phyloP scores from a whole-genome alignment of 2,888 invertebrate species.

The Melanostoma mellinum region DNA sequence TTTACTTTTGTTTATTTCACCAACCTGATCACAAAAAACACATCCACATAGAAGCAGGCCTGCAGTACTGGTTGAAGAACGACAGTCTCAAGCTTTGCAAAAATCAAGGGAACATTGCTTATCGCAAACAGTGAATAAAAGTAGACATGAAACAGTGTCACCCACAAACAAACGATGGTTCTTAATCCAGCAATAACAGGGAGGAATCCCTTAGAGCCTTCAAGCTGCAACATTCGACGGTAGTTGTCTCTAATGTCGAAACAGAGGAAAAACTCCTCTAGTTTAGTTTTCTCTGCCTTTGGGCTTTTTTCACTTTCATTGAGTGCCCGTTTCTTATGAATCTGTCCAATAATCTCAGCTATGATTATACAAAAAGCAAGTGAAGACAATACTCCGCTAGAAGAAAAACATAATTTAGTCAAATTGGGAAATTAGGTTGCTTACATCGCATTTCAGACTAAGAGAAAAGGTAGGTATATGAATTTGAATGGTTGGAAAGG shows the following conservation, averaged over 20 bases:
- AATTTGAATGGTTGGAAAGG: slow-evolving; percentile 4
- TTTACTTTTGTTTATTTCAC: background rate
- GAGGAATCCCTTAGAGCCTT: slow-evolving; percentile 74
- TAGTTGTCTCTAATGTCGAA: slow-evolving; percentile 76
- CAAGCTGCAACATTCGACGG: slow-evolving; percentile 70
- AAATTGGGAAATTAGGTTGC: too few relatives aligned
- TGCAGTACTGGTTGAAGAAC: slow-evolving; percentile 77
- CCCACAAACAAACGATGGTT: slow-evolving; percentile 77
- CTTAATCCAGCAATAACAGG: slow-evolving; percentile 77
- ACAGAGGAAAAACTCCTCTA: slow-evolving; percentile 76
- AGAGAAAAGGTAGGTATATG: background rate
- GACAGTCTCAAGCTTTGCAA: slow-evolving; percentile 76
- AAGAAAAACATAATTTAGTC: slow-evolving; percentile 14
- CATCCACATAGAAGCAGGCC: slow-evolving; percentile 78
- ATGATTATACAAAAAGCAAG: slow-evolving; percentile 68
- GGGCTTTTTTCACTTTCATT: slow-evolving; percentile 53
- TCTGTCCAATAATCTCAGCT: slow-evolving; percentile 74
- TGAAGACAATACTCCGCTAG: slow-evolving; percentile 65
- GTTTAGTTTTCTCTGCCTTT: slow-evolving; percentile 49
- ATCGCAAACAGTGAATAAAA: slow-evolving; percentile 78
- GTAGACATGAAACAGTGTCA: slow-evolving; percentile 78
- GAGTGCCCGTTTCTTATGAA: slow-evolving; percentile 42
- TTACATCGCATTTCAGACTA: background rate
- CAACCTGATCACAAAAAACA: slow-evolving; percentile 78
- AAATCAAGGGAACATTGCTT: slow-evolving; percentile 76